These are phyloP conservation scores for Salvelinus namaycush DNA, from an alignment of 2,113 vertebrate species.

Conservation along the genomic window DNA sequence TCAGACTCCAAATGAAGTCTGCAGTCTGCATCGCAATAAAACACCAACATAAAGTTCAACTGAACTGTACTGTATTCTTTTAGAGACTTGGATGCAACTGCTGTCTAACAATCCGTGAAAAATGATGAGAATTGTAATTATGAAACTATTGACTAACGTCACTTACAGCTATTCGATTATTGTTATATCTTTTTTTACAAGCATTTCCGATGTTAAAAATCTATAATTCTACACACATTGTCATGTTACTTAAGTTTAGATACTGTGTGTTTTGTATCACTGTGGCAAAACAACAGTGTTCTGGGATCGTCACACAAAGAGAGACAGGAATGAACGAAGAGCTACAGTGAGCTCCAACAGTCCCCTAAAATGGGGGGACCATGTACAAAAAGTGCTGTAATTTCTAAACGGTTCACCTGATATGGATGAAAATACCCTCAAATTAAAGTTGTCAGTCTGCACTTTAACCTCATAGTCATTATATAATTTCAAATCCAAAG, in stretches of 20 bases:
- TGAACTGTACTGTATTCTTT: not conserved
- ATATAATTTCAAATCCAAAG: too few relatives aligned
- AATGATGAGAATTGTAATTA: not conserved
- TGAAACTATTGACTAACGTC: not conserved
- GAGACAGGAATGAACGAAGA: not conserved
- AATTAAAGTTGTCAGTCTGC: too few relatives aligned
- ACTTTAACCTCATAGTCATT: too few relatives aligned
- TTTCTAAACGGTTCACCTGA: too few relatives aligned
- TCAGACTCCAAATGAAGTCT: conserved; percentile 19
- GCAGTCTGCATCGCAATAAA: not conserved
- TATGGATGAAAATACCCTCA: too few relatives aligned
- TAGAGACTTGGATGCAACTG: not conserved
- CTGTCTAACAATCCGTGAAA: not conserved
- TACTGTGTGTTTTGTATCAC: not conserved
- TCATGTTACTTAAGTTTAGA: not conserved
- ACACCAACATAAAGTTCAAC: not conserved
- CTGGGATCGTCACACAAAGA: not conserved
- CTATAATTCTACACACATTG: too few relatives aligned
- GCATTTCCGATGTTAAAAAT: too few relatives aligned
- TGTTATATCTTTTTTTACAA: too few relatives aligned
- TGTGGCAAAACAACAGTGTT: not conserved
- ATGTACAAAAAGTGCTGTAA: too few relatives aligned
- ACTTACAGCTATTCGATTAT: not conserved
- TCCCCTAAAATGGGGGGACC: too few relatives aligned
- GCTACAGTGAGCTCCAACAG: not conserved